Conservation (phyloP, 30 jellyfish, hydroid and myxozoan species). For the Aurelia aurita complex sp. Pacific region DNA sequence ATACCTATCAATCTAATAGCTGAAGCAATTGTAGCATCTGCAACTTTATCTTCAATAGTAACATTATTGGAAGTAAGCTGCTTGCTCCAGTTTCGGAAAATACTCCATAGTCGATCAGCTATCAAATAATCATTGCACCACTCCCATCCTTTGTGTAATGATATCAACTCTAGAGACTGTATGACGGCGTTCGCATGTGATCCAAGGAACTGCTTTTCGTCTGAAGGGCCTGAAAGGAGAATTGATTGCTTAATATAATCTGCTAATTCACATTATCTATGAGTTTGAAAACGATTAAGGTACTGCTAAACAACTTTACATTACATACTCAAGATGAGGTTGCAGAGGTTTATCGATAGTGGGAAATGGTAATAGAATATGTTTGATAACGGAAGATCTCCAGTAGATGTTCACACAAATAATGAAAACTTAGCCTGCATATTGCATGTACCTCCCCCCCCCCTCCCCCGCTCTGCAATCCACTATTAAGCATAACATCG, state of each 20-base stretch:
- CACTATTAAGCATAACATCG: too few relatives aligned
- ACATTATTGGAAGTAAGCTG: neutral
- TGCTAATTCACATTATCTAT: too few relatives aligned
- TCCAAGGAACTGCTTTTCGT: conserved; percentile 15
- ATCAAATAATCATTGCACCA: conserved; percentile 64
- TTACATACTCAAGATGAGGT: too few relatives aligned
- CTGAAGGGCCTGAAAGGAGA: conserved; percentile 1
- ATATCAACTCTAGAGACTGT: conserved; percentile 17
- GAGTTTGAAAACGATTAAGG: too few relatives aligned
- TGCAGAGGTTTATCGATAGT: too few relatives aligned
- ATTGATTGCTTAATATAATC: neutral
- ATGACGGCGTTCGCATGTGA: conserved; percentile 11
- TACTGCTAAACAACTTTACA: too few relatives aligned
- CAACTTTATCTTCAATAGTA: neutral
- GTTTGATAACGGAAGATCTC: too few relatives aligned
- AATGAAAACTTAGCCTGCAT: too few relatives aligned
- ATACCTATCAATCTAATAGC: conserved; percentile 57
- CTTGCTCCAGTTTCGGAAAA: conserved; percentile 56
- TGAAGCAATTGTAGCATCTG: conserved; percentile 38
- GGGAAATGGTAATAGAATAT: too few relatives aligned
- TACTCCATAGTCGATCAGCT: conserved; percentile 49
- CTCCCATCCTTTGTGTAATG: conserved; percentile 60
- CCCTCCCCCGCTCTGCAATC: too few relatives aligned
- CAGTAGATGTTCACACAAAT: too few relatives aligned
- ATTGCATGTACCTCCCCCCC: too few relatives aligned